Conservation (phyloP, 2,888 invertebrate genomes). For the Eustalomyia histrio region DNA sequence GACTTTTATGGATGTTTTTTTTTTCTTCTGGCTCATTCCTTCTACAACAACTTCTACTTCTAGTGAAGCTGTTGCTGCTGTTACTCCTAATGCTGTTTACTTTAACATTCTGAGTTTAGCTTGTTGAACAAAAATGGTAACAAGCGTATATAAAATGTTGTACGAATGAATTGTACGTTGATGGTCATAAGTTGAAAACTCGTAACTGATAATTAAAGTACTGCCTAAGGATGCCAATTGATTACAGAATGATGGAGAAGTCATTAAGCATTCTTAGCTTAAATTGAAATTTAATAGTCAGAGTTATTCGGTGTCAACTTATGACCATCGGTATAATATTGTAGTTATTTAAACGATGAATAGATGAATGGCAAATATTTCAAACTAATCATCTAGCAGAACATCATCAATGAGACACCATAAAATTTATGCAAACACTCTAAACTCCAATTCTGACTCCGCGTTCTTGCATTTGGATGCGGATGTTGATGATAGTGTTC, state of each 20-base stretch:
- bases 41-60: conserved; percentile 12
- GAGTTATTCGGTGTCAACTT: no score
- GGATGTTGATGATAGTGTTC: conserved; percentile 15
- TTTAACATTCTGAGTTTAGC: conserved; percentile 49
- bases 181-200: neutral
- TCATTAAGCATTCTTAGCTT: no score
- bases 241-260: no score
- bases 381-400: conserved; percentile 18
- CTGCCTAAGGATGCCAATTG: no score
- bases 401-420: conserved; percentile 35
- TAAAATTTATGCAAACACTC: conserved; percentile 53
- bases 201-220: no score
- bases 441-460: conserved; percentile 14
- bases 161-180: neutral
- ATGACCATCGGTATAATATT: neutral
- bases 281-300: no score
- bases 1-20: conserved; percentile 46
- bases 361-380: conserved; percentile 3
- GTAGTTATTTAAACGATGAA: conserved; percentile 36
- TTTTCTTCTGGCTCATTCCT: neutral
- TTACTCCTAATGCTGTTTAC: conserved; percentile 51
- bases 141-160: conserved; percentile 54
- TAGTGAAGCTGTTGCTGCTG: conserved; percentile 15
- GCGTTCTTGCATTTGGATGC: neutral
- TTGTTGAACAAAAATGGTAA: conserved; percentile 58